Base-by-base conservation (phyloP, 2,797 vertebrate genomes). In the Poeciliopsis presidionis region DNA sequence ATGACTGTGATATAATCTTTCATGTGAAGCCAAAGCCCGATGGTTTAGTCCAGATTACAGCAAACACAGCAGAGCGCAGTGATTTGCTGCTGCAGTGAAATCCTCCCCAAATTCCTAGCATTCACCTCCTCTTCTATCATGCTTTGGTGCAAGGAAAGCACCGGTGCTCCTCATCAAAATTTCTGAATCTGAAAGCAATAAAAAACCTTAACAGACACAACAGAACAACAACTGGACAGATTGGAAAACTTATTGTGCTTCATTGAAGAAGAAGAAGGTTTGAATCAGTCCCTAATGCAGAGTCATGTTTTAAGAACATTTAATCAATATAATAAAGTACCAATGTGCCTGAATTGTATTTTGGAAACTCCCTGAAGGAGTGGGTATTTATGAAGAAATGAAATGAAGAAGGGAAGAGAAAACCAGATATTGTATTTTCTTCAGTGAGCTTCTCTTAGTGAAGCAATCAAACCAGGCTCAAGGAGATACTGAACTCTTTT, bases 31-130 rank as follows among this genome's bases (percentile, higher is more conserved):
- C 89, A 90, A 91, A 88, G 75, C 72, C 80, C 43, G 63, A 41
- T 80, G 92, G 91, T 93, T 94, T 91, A 94, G 81, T 74, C 74
- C 84, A 90, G 92, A 94, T 94, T 94, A 94, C 84, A 87, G 49
- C 79, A 69, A 65, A 73, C 75, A 45, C 79, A 78, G 75, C 81
- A 78, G 77, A 63, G 72, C 82, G 86, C 81, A 81, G 73, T 77
- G 78, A 90, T 83, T 84, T 72, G 79, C 20, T 7, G 79, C 79
- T 74, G 77, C 36, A 74, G 77, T 87, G 53, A 91, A 92, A 92
- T 89, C 82, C 81, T 75, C 46, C 46, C 57, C 76, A 84, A 61
- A 83, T 76, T 82, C 63, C 51, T 11, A 39, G 36, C 39, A 49
- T 77, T 65, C 57, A n/a, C 61, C 46, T 76, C 61, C 47, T 39